Percentiles rank a stretch among this genome's conserved stretches.
These are phyloP conservation scores for Gymnorhina tibicen DNA, from an alignment of 2,113 vertebrate species.

Conservation along the genomic window DNA sequence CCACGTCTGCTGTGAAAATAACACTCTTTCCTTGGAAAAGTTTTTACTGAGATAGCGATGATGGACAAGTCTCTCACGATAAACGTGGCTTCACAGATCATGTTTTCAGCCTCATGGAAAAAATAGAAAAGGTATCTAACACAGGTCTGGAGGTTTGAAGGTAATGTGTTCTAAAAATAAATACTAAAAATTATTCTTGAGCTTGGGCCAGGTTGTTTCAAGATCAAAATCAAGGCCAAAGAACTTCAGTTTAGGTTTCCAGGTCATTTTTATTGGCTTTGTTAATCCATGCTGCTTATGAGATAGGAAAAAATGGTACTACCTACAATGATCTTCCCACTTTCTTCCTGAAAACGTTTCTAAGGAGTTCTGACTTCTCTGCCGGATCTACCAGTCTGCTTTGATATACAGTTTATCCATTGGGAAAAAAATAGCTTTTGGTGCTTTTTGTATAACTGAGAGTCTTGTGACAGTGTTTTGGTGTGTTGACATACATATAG, in stretches of 20 bases:
- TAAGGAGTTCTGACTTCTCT: neutral
- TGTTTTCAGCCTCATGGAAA: neutral
- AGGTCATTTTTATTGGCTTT: neutral
- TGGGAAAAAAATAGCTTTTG: neutral
- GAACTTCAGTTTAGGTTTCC: neutral
- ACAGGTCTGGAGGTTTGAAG: neutral
- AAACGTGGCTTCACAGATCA: neutral
- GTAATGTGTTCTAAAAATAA: conserved; percentile 36
- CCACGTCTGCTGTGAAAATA: neutral
- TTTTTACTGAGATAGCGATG: neutral
- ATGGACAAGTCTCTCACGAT: conserved; percentile 11
- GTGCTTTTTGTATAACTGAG: neutral
- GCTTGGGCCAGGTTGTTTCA: conserved; percentile 10
- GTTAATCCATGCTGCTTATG: neutral
- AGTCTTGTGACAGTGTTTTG: neutral
- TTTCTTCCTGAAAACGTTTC: neutral
- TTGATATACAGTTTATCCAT: neutral
- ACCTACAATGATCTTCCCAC: neutral
- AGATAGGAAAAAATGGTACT: neutral
- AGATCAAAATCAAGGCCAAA: conserved; percentile 32
- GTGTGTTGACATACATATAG: neutral
- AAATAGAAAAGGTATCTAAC: neutral
- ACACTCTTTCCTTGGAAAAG: conserved; percentile 28
- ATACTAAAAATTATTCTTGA: neutral
- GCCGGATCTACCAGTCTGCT: neutral